Base-by-base conservation (phyloP, 1,140 invertebrate species). In the Dryas iulia region DNA sequence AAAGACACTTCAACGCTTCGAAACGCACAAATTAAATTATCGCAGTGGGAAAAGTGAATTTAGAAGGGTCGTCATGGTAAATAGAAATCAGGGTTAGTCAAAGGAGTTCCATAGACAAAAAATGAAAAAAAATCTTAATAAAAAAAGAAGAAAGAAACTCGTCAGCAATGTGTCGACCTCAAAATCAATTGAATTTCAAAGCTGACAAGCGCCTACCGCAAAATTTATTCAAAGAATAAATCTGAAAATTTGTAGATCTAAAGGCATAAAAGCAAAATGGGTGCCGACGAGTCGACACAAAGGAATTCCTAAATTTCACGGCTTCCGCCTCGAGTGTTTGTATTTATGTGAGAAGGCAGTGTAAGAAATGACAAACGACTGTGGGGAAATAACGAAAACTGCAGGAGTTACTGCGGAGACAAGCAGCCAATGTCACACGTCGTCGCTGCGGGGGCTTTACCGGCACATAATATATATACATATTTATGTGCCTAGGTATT, bases 141-240 rank as follows among this genome's bases (percentile, higher is more conserved):
- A 81, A 86, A n/a, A 85, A 66, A 81, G 71, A 75, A 76, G 74
- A 86, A 84, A 81, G 77, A 71, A 83, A 81, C 79, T 89, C 86
- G 82, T 91, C 87, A 87, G 81, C 82, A 83, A 87, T 91, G 86
- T 90, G 82, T 87, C 85, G 85, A 89, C 84, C 81, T 47, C 77
- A 73, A 78, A 86, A 87, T 87, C 89, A 91, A 91, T 91, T 91
- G 89, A 90, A 90, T 91, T 90, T 91, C 87, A 91, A 90, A 89
- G 87, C 87, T 83, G 87, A 87, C 88, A 87, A 87, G 80, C 88
- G 83, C 87, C 84, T 83, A 91, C 87, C 89, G 80, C 87, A 83
- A 90, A 91, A 89, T 90, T 89, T 91, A 91, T 91, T 90, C 89
- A 90, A 90, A 89, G 89, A 91, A 91, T 91, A 91, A 91, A 91